Evolutionary conservation across 35 echinoderm and acorn worm genomes (phyloP), one percentile per base, ranked within the genome.

Genomic region (Ophiothrix spiculata): DNA sequence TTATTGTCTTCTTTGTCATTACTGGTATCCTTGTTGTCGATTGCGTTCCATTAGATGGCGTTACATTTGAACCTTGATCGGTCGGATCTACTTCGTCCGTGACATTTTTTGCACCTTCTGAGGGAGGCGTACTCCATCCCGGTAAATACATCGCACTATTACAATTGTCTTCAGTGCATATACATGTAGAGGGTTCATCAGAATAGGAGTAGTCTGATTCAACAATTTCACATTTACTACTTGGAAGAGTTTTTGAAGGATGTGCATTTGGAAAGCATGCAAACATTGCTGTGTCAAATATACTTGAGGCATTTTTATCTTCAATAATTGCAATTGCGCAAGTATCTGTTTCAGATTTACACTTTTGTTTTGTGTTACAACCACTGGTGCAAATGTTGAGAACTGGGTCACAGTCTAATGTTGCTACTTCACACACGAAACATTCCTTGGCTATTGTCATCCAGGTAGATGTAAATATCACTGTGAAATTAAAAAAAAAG

Each of bases 111-210:
- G 16, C 60, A 49, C 25, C 25, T 69, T 69, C 60, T n/a, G 17
- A 10, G 60, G 46, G 31, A 21, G 84, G 84, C 19, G 75, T 25
- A 15, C 31, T 86, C 1, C 80, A 38, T 4, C 40, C 81, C 37
- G 80, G 31, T 6, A 78, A 36, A 75, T 90, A 90, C 19, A 90
- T 40, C 1, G 81, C 81, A 38, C 49, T 54, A 74, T 90, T 90
- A 45, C 88, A 90, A 32, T 45, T 41, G 21, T 90, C 88, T 36
- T 46, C 74, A 31, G 35, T 64, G 36, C 88, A 90, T 19, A 42
- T 38, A 45, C 88, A 90, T 15, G 85, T 56, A 25, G 79, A 79
- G 8, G 56, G 25, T 31, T 37, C 33, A 1, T 38, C 56, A 32
- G 31, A 1, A 11, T 49, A 16, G 37, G 56, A 36, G 12, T 41